Conservation (phyloP, 2,113 vertebrate genomes). For the Microcebus jonahi region DNA sequence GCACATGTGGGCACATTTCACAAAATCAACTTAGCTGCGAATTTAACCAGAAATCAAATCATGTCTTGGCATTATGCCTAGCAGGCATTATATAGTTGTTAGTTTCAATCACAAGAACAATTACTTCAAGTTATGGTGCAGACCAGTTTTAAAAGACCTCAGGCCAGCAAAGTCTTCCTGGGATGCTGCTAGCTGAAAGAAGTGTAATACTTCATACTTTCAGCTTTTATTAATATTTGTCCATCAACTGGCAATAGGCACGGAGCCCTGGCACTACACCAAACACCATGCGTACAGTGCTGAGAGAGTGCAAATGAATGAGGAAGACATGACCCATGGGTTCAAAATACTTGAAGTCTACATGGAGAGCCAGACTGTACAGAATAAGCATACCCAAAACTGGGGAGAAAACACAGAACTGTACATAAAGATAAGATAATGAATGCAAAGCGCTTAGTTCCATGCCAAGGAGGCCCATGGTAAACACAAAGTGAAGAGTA, state of each 20-base stretch:
- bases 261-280: conserved; percentile 37
- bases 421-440: neutral
- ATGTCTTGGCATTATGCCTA: conserved; percentile 72
- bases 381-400: neutral
- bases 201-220: conserved; percentile 49
- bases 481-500: neutral
- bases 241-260: conserved; percentile 53
- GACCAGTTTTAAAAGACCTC: conserved; percentile 69
- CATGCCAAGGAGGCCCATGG: neutral
- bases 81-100: conserved; percentile 74
- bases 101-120: conserved; percentile 76
- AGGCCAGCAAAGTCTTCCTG: conserved; percentile 59
- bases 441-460: neutral
- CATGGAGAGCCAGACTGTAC: neutral
- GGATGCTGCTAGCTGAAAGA: conserved; percentile 50
- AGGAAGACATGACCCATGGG: neutral
- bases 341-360: neutral
- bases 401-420: neutral
- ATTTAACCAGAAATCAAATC: conserved; percentile 79
- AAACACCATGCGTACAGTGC: neutral
- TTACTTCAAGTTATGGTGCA: conserved; percentile 67
- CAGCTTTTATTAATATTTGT: conserved; percentile 71
- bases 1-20: conserved; percentile 69
- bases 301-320: neutral
- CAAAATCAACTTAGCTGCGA: conserved; percentile 77